A percentile compares a stretch with the other conserved stretches of the same genome.
Conservation (phyloP, 1,140 invertebrate genomes). For the Phocides pigmalion region DNA sequence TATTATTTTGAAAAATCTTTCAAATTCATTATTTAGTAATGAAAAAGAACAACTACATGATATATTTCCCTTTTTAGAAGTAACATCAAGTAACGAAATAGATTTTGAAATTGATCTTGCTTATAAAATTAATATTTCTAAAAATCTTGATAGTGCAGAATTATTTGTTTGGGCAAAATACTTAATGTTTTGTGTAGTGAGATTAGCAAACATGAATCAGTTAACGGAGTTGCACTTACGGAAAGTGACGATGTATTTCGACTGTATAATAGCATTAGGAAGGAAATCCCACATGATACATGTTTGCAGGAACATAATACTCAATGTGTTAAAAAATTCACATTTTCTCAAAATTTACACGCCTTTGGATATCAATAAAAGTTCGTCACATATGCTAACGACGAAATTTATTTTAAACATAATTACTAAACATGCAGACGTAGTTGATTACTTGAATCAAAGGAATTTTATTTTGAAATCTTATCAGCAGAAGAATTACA, state of each 20-base stretch:
- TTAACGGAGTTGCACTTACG: conserved; percentile 54
- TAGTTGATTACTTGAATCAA: conserved; percentile 58
- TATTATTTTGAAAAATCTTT: conserved; percentile 54
- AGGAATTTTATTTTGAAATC: conserved; percentile 66
- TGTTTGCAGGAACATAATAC: conserved; percentile 56
- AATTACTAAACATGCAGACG: conserved; percentile 59
- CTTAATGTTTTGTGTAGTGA: conserved; percentile 70
- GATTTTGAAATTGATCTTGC: conserved; percentile 43
- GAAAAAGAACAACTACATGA: conserved; percentile 50
- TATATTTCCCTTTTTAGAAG: conserved; percentile 58
- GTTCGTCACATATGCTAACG: conserved; percentile 62
- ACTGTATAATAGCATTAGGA: conserved; percentile 58
- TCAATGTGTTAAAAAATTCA: conserved; percentile 81
- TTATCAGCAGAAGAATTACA: conserved; percentile 78
- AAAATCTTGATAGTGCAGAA: conserved; percentile 63
- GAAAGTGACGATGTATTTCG: conserved; percentile 58
- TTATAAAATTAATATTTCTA: conserved; percentile 50
- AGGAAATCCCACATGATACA: conserved; percentile 59
- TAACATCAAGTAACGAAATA: conserved; percentile 44
- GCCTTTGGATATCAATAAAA: conserved; percentile 69
- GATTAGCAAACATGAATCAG: conserved; percentile 60
- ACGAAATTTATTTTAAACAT: conserved; percentile 80
- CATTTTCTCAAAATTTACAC: conserved; percentile 84
- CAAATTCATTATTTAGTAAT: conserved; percentile 62
- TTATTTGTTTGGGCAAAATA: conserved; percentile 74